Conservation (phyloP, 2,888 invertebrate species). For the Dryomyza anilis region DNA sequence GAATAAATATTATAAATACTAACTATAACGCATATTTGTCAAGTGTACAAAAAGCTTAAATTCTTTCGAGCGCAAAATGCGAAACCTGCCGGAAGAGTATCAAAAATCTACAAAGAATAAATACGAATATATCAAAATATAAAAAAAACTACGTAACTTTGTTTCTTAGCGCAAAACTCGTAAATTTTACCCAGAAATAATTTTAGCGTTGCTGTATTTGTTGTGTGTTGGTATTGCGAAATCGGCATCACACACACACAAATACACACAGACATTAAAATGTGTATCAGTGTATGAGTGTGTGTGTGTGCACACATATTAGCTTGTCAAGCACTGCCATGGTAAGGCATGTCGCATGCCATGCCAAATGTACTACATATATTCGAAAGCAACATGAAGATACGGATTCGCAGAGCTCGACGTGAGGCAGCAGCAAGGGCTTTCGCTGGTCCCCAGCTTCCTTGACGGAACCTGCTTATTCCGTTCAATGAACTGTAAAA, state of each 20-base stretch:
- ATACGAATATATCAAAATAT: no score
- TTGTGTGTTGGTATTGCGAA: constrained; percentile 2
- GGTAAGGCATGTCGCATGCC: background rate
- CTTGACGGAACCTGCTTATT: constrained; percentile 58
- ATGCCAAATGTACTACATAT: no score
- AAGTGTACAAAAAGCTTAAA: no score
- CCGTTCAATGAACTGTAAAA: constrained; percentile 59
- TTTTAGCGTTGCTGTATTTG: background rate
- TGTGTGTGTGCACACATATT: constrained; percentile 4
- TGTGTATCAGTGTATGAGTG: background rate
- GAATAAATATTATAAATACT: no score
- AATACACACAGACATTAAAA: no score
- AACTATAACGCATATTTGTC: no score
- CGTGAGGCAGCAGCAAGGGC: background rate
- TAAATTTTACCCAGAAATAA: background rate
- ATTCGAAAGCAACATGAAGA: background rate
- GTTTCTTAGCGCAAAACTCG: background rate
- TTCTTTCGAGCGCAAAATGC: no score
- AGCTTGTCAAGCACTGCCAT: constrained; percentile 12
- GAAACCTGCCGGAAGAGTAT: no score
- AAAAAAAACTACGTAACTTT: no score
- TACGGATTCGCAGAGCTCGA: constrained; percentile 6
- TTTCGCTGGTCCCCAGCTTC: constrained; percentile 26
- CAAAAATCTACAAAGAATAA: no score
- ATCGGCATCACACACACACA: no score